Evolutionary conservation across 2,888 invertebrate genomes (phyloP).

Genomic region (Mesorhabditis sp.): DNA sequence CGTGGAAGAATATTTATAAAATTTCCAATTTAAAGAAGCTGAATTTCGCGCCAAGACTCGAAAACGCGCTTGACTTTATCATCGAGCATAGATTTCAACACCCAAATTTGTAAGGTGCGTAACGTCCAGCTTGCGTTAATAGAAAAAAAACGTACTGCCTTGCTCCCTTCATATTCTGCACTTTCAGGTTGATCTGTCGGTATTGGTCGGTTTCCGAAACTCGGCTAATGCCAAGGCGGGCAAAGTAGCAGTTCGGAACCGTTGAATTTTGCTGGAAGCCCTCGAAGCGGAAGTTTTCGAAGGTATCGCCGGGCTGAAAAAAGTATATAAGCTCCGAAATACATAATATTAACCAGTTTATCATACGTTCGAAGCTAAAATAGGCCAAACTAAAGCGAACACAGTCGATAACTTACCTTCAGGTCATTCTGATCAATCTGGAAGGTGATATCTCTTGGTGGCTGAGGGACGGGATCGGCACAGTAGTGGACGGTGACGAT

Average conservation of each 20-base stretch:
- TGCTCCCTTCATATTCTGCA: constrained; percentile 48
- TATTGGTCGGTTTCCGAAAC: constrained; percentile 53
- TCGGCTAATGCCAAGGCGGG: constrained; percentile 47
- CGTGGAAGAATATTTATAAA: no score
- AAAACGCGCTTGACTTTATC: no score
- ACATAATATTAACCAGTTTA: not conserved
- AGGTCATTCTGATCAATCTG: constrained; percentile 53
- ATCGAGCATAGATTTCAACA: no score
- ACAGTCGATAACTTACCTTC: constrained; percentile 25
- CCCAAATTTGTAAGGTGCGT: no score
- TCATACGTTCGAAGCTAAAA: not conserved
- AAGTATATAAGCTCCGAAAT: not conserved
- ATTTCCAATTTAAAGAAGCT: no score
- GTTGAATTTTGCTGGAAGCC: constrained; percentile 50
- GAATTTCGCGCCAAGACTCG: no score
- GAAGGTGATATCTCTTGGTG: constrained; percentile 55
- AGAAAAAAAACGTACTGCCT: constrained; percentile 29
- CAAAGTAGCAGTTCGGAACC: constrained; percentile 52
- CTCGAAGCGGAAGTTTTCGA: constrained; percentile 57
- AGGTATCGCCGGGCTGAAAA: constrained; percentile 47
- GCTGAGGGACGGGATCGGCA: constrained; percentile 53
- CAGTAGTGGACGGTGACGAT: constrained; percentile 54
- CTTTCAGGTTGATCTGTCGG: constrained; percentile 48
- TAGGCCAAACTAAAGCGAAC: constrained; percentile 13
- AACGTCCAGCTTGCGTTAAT: no score